Conservation (phyloP, 1,140 invertebrate species). For the Batillaria attramentaria region DNA sequence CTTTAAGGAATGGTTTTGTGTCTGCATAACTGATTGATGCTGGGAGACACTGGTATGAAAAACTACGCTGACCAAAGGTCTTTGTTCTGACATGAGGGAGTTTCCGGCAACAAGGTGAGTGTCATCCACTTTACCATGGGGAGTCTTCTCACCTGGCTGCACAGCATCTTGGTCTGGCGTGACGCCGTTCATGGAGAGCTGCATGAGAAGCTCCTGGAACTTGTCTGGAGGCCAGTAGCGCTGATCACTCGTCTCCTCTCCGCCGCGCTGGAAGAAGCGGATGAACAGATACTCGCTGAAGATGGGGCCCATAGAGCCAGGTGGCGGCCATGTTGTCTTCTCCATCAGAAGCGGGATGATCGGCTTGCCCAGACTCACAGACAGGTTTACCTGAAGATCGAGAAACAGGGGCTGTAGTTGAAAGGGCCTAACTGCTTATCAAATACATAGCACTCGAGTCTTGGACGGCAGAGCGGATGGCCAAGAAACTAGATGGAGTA, state of each 20-base stretch:
- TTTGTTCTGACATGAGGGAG: too few relatives aligned
- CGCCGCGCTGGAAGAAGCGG: slow-evolving; percentile 53
- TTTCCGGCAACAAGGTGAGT: too few relatives aligned
- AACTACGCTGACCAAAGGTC: too few relatives aligned
- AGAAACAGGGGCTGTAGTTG: background rate
- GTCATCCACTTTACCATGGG: too few relatives aligned
- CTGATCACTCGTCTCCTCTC: slow-evolving; percentile 54
- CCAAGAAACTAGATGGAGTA: too few relatives aligned
- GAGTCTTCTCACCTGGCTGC: slow-evolving; percentile 37
- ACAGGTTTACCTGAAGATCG: slow-evolving; percentile 63
- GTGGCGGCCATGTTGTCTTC: slow-evolving; percentile 64
- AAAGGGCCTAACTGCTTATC: too few relatives aligned
- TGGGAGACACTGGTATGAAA: too few relatives aligned
- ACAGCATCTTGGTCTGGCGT: slow-evolving; percentile 49
- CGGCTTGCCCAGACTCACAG: slow-evolving; percentile 61
- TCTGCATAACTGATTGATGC: too few relatives aligned
- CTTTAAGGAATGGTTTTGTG: too few relatives aligned
- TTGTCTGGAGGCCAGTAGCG: slow-evolving; percentile 61
- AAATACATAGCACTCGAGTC: too few relatives aligned
- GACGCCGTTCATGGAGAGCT: slow-evolving; percentile 53
- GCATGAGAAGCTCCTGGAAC: slow-evolving; percentile 66
- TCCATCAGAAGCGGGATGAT: slow-evolving; percentile 68
- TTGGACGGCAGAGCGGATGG: too few relatives aligned
- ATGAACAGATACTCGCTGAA: slow-evolving; percentile 69
- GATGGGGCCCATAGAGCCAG: slow-evolving; percentile 69